Evolutionary conservation across 2,888 invertebrate genomes (phyloP), one percentile per base, ranked within the genome.

Genomic region (Gandaritis pyraliata): DNA sequence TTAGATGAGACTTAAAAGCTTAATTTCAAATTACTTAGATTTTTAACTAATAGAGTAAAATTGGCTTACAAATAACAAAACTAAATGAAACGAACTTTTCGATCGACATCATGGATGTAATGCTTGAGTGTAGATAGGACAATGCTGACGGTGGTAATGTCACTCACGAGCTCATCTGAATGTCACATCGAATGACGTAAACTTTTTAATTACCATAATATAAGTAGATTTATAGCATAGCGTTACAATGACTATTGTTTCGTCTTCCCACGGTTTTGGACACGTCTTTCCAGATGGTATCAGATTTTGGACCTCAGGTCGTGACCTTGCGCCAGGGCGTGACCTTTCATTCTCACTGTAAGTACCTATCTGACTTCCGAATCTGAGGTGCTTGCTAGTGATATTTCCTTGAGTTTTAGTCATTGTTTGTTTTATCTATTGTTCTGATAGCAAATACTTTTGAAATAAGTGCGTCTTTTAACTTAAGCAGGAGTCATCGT

Each of bases 151-250:
- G 70, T 29, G 57, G 47, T 48, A 39, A n/a, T n/a, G 23, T 23
- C 3, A 23, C 50, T 53, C 62, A 15, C 5, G 33, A 45, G 50
- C 33, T 43, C 72, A 81, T 80, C 80, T 72, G 72, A 74, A 71
- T 76, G 76, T 75, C 73, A 60, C 66, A 60, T 52, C 45, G 60
- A 55, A 69, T 64, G 60, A 66, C 77, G 81, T 74, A 80, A 81
- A 79, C 47, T 75, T 82, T 85, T 88, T 88, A 88, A 89, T 88
- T 87, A 78, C 83, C 73, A 85, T 87, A 85, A 85, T 81, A 81
- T 85, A 83, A 86, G 81, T 76, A 77, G 80, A 82, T 87, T 86
- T 86, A 86, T 81, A 70, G 62, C 56, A 39, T 75, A 74, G 76
- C 75, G 76, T 74, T 77, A 82, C 82, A 80, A 79, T 78, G 76